Percentiles rank a stretch among this genome's conserved stretches.
Evolutionary conservation across 1,140 invertebrate genomes (phyloP).

Genomic region (Adelges cooleyi): DNA sequence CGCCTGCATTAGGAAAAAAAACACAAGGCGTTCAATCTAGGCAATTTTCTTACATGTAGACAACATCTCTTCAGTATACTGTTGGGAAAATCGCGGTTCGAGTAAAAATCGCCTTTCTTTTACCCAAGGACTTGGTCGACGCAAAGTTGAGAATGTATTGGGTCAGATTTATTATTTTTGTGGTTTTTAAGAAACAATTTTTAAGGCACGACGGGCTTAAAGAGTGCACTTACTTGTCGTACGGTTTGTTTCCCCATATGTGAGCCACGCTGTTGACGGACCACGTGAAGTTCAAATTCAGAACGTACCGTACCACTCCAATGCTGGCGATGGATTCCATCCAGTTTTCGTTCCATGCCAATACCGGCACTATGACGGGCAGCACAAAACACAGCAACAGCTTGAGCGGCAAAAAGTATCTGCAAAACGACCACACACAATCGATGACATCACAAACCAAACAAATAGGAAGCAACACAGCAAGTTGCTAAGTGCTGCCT

Average conservation of each 20-base stretch:
- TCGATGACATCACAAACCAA: no score
- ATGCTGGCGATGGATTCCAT: conserved; percentile 47
- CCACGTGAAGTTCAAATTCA: conserved; percentile 75
- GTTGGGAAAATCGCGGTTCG: not conserved
- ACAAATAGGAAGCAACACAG: no score
- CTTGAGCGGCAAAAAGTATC: conserved; percentile 61
- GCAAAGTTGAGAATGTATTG: no score
- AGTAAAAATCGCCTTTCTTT: not conserved
- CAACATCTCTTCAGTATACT: no score
- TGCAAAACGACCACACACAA: conserved; percentile 35
- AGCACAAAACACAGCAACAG: conserved; percentile 59
- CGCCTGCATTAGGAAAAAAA: conserved; percentile 22
- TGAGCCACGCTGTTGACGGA: conserved; percentile 80
- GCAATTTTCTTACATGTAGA: no score
- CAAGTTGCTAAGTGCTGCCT: no score
- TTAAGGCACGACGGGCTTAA: no score
- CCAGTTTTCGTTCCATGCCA: conserved; percentile 61
- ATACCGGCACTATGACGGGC: conserved; percentile 61
- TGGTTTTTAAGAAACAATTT: no score
- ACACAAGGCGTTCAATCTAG: no score
- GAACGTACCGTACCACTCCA: conserved; percentile 58
- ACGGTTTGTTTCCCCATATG: conserved; percentile 67
- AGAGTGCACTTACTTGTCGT: conserved; percentile 56
- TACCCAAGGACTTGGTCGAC: not conserved
- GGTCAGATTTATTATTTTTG: no score